These are phyloP conservation scores for Neotoxoptera formosana DNA, from an alignment of 1,140 invertebrate genomes.

Conservation along the genomic window DNA sequence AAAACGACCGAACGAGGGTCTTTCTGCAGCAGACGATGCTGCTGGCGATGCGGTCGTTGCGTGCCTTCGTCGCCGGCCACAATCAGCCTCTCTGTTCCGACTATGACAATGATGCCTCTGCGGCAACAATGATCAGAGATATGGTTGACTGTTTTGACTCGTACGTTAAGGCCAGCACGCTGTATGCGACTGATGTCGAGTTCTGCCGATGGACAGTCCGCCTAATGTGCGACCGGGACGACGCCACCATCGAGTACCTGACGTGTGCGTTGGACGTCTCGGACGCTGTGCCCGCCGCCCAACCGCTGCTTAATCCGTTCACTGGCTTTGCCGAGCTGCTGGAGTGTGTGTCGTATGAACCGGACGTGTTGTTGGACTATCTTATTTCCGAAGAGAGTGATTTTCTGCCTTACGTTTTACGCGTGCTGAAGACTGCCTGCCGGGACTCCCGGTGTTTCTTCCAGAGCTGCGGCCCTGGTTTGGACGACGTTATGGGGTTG, in stretches of 20 bases:
- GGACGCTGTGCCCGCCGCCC: not conserved
- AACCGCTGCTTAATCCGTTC: not conserved
- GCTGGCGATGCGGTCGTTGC: not conserved
- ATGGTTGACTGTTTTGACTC: not conserved
- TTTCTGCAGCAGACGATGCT: not conserved
- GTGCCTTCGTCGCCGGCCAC: not conserved
- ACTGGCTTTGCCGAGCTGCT: not conserved
- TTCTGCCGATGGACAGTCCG: constrained; percentile 8
- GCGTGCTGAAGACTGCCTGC: not conserved
- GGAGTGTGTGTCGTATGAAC: not conserved
- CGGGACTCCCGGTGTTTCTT: not conserved
- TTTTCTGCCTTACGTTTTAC: not conserved
- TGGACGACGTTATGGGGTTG: not conserved
- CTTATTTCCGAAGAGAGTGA: not conserved
- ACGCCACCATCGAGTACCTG: not conserved
- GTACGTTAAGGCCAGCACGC: not conserved
- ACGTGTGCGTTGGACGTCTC: not conserved
- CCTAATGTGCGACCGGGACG: not conserved
- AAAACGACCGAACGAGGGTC: not conserved
- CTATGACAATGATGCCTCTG: not conserved
- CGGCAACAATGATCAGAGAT: not conserved
- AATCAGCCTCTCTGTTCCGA: not conserved
- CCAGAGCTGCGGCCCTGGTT: not conserved
- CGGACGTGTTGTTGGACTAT: not conserved
- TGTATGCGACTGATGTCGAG: not conserved